Base-by-base conservation (phyloP, 2,888 invertebrate species). In the Philereme transversata region DNA sequence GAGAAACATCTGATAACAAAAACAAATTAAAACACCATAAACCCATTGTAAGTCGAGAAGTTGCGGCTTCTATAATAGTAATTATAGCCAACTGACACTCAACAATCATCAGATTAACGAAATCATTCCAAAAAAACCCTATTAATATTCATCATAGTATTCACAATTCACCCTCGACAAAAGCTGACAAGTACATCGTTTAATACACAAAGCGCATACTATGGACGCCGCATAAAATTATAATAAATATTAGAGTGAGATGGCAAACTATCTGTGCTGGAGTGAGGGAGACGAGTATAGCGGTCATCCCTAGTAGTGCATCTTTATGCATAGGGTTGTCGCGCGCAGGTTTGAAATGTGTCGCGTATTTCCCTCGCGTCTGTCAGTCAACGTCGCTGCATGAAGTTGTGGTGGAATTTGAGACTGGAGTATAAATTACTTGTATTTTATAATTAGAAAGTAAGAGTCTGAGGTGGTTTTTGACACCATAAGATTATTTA, bases 151-250 rank as follows among this genome's bases (percentile, higher is more conserved):
- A 88, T 76, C 63, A 72, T 73, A 64, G 61, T 59, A 53, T 60
- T 57, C 63, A 63, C 62, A 56, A 61, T 59, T 82, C 59, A 44
- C 88, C 87, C 87, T 84, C 78, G 68, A 81, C 81, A 83, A 82
- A 82, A 81, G 78, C 73, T 79, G 72, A 82, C 82, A 83, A 87
- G 86, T 79, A 84, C 84, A 82, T 79, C 88, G 87, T 90, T 91
- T 91, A 91, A 79, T 77, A 77, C 78, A 90, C 89, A 91, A 91
- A 82, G 82, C 74, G 67, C 62, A 70, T 72, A 80, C 79, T 76
- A 76, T 79, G 83, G 87, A 82, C 86, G 83, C 83, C 83, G 90
- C 87, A 91, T 91, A 90, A 90, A 89, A 91, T 91, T 90, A 91
- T 89, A 89, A 91, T 91, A 91, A 90, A 91, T 88, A 88, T 84